Conservation (phyloP, 53 echinoderm and acorn worm genomes). For the Stichopus horrens region DNA sequence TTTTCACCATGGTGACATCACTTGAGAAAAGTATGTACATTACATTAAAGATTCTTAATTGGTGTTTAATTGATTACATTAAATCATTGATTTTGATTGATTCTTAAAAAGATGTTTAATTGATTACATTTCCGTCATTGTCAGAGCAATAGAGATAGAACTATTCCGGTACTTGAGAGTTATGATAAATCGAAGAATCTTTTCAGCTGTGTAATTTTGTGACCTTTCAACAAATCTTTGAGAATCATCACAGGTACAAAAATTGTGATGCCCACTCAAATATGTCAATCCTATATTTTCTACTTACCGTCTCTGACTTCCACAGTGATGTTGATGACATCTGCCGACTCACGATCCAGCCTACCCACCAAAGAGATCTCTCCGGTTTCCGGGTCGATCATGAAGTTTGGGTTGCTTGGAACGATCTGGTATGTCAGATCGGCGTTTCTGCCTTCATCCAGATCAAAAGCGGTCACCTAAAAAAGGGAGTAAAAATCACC, state of each 20-base stretch:
- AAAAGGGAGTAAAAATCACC: background rate
- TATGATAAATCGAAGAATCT: constrained; percentile 58
- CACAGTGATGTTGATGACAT: constrained; percentile 54
- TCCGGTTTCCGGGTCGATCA: constrained; percentile 63
- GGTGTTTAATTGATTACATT: no score
- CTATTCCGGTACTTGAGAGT: constrained; percentile 61
- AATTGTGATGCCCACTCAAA: background rate
- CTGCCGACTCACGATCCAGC: constrained; percentile 66
- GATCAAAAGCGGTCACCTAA: constrained; percentile 75
- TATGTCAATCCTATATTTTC: background rate
- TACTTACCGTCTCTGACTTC: constrained; percentile 74
- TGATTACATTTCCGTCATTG: no score
- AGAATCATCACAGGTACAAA: background rate
- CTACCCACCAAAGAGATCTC: constrained; percentile 61
- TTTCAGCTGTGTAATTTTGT: constrained; percentile 49
- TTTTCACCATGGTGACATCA: no score
- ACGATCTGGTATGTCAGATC: constrained; percentile 61
- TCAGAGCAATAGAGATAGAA: background rate
- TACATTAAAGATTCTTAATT: no score
- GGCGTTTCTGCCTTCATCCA: constrained; percentile 73
- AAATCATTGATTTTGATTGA: no score
- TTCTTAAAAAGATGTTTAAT: no score
- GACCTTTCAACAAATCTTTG: background rate
- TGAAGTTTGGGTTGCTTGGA: constrained; percentile 53
- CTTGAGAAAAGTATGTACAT: no score